phyloP scores from a whole-genome alignment of 2,888 invertebrate species.

The Drosophila algonquin region DNA sequence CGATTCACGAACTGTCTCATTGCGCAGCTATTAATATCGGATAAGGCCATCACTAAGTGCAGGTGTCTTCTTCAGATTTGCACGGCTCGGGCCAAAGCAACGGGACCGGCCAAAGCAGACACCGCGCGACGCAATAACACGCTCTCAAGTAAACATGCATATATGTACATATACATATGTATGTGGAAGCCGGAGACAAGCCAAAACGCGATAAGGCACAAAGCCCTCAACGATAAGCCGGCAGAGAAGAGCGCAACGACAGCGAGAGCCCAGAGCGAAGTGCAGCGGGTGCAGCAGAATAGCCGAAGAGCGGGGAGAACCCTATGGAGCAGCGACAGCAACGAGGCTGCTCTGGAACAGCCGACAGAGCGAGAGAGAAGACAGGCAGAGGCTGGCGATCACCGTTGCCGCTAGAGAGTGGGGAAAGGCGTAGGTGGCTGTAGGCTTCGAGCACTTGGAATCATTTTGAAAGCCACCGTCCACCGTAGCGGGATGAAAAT shows the following conservation, averaged over 20 bases:
- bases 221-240: background rate
- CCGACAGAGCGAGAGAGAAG: no score
- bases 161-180: no score
- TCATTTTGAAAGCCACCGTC: no score
- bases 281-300: background rate
- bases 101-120: background rate
- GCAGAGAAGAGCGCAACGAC: background rate
- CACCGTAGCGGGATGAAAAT: no score
- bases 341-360: no score
- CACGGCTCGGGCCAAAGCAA: background rate
- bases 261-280: background rate
- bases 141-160: no score
- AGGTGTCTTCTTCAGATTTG: background rate
- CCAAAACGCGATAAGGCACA: background rate
- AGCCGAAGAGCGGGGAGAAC: background rate
- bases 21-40: no score
- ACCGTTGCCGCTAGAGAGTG: no score
- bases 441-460: no score
- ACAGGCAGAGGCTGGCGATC: no score
- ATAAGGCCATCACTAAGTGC: background rate
- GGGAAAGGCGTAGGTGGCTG: no score
- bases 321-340: background rate
- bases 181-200: background rate
- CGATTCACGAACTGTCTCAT: no score
- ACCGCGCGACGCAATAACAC: background rate